Evolutionary conservation across 2,113 vertebrate genomes (phyloP).

Genomic region (Rousettus leschenaultii): DNA sequence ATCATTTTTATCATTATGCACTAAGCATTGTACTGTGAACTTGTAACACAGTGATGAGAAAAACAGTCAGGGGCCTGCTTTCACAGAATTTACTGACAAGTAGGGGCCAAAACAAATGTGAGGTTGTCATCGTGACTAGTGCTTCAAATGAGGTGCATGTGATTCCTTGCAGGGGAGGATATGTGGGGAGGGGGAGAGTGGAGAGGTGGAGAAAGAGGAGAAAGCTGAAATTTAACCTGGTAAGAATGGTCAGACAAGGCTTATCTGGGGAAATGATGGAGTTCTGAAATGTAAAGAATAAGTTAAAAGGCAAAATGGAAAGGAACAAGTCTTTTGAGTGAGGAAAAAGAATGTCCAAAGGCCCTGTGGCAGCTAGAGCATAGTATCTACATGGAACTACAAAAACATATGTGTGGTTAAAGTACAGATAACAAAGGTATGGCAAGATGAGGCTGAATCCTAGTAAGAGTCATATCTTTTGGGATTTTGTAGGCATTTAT

Average conservation of each 20-base stretch:
- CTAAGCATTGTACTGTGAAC: background rate
- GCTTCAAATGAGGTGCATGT: background rate
- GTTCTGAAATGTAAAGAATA: background rate
- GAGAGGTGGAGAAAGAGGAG: too few species aligned
- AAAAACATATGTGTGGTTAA: background rate
- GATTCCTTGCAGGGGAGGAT: background rate
- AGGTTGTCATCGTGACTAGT: background rate
- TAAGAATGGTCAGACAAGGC: background rate
- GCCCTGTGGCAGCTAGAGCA: background rate
- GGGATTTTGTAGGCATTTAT: background rate
- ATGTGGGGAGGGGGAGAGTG: fast-evolving
- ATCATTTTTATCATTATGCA: background rate
- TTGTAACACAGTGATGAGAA: background rate
- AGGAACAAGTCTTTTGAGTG: background rate
- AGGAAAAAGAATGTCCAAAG: background rate
- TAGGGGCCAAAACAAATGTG: background rate
- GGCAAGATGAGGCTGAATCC: background rate
- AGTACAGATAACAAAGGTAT: background rate
- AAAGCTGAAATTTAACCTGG: background rate
- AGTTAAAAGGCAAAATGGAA: background rate
- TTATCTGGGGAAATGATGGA: background rate
- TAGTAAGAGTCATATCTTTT: background rate
- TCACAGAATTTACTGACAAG: background rate
- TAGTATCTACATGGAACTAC: background rate
- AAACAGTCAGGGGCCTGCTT: background rate